Evolutionary conservation across 2,888 invertebrate genomes (phyloP), one percentile per base, ranked within the genome.

Genomic region (Caenorhabditis becei): DNA sequence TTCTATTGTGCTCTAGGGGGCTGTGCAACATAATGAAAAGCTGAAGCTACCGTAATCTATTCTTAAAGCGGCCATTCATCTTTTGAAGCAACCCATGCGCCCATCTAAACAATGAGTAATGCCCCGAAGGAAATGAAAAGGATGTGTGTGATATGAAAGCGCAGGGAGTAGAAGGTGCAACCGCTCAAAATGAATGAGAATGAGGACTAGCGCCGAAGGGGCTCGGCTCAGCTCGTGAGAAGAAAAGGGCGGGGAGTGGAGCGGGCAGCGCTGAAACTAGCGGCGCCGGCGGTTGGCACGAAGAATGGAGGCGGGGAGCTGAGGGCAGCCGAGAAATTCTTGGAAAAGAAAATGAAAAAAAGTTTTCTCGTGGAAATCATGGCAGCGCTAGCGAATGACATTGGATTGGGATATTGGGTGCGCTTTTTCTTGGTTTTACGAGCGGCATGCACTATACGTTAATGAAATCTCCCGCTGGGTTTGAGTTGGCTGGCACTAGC

Each of bases 41-140:
- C 41, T 41, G 41, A 18, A 18, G 47, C 44, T 63, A 63, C 63
- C 49, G 49, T 63, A 63, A 10, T 47, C 47, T 47, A 47, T 4
- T 47, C 18, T 4, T 47, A 2, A 47, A 14, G 41, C 41, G 7
- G 41, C 2, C 41, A 41, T 41, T 41, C 41, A 14, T 41, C 41
- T 14, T 11, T 41, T 41, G 41, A 5, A 41, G 41, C 7, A 11
- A 18, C 18, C 5, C 47, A 14, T 41, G 14, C 47, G 3, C 47
- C 47, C 47, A 47, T 47, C 4, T 10, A 47, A 47, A 47, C 47
- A 47, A 47, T 47, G 47, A 47, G 5, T 47, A 47, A 47, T 20
- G 47, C 18, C 18, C n/a, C 18, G 18, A n/a, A 10, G 18, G 47
- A 32, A 56, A 56, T n/a, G 56, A 18, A 56, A 28, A 56, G 16